Conservation (phyloP, 2,113 vertebrate species). For the Sylvietta virens region DNA sequence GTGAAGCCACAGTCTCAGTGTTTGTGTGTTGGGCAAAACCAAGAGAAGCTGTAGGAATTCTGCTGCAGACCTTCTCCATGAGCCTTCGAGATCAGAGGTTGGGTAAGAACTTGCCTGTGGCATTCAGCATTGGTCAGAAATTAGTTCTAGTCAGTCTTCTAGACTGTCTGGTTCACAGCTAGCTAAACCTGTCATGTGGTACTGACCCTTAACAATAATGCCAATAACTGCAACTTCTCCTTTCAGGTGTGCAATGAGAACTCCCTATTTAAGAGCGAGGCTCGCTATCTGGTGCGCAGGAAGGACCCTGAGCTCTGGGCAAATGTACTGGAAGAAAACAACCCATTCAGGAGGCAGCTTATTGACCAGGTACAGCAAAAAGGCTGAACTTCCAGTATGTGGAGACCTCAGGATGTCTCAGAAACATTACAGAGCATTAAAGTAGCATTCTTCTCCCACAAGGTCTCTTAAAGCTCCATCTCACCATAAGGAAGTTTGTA, state of each 20-base stretch:
- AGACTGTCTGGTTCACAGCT: background rate
- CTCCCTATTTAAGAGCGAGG: conserved; percentile 90
- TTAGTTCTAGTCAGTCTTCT: conserved; percentile 5
- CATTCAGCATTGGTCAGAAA: background rate
- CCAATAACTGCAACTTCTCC: background rate
- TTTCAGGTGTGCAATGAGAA: conserved; percentile 91
- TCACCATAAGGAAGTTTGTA: background rate
- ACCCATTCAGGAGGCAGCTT: conserved; percentile 82
- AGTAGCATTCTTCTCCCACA: background rate
- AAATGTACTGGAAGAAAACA: conserved; percentile 85
- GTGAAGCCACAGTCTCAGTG: conserved; percentile 18
- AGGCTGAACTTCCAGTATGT: background rate
- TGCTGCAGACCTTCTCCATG: conserved; percentile 29
- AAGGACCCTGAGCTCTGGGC: conserved; percentile 93
- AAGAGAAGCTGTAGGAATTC: conserved; percentile 32
- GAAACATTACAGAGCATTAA: background rate
- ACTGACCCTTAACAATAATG: background rate
- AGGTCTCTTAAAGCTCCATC: background rate
- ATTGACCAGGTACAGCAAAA: conserved; percentile 82
- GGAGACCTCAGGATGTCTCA: background rate
- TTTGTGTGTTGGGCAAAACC: conserved; percentile 23
- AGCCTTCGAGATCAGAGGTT: conserved; percentile 33
- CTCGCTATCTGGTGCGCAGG: conserved; percentile 85
- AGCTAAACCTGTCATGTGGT: background rate
- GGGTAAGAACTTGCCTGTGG: conserved; percentile 23